These are phyloP conservation scores for Nerophis ophidion DNA, from an alignment of 2,113 vertebrate species.

Conservation along the genomic window DNA sequence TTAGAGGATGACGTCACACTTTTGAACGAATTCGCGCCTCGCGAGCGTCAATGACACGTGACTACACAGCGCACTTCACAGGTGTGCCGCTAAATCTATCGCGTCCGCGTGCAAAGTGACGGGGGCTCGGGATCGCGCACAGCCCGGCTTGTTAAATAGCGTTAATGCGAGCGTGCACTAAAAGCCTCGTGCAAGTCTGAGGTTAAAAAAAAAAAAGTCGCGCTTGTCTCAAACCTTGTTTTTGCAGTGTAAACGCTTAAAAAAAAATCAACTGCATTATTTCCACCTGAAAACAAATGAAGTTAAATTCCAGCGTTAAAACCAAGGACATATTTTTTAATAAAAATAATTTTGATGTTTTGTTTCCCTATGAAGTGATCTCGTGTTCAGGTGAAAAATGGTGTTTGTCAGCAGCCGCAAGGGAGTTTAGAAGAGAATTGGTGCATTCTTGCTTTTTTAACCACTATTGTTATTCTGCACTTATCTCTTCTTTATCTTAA, in stretches of 20 bases:
- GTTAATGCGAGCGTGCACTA: no score
- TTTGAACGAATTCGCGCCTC: constrained; percentile 44
- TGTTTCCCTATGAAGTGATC: no score
- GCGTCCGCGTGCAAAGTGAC: constrained; percentile 33
- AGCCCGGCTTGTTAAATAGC: not conserved
- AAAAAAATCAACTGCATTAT: not conserved
- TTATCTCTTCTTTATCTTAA: constrained; percentile 61
- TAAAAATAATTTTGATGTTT: no score
- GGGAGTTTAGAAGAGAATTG: constrained; percentile 10
- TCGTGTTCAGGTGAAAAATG: not conserved
- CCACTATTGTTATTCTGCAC: constrained; percentile 54
- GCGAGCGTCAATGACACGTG: constrained; percentile 58
- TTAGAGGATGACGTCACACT: constrained; percentile 62
- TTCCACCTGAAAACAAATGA: not conserved
- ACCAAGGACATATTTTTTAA: no score
- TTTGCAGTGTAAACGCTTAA: not conserved
- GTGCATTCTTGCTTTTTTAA: constrained; percentile 47
- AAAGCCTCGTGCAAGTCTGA: not conserved
- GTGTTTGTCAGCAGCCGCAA: not conserved
- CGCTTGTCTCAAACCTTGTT: no score
- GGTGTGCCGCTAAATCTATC: constrained; percentile 7
- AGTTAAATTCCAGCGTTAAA: no score
- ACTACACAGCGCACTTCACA: not conserved
- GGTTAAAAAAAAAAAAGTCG: no score
- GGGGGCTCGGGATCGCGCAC: not conserved